Conservation (phyloP, 2,113 vertebrate genomes). For the Pedionomus torquatus region DNA sequence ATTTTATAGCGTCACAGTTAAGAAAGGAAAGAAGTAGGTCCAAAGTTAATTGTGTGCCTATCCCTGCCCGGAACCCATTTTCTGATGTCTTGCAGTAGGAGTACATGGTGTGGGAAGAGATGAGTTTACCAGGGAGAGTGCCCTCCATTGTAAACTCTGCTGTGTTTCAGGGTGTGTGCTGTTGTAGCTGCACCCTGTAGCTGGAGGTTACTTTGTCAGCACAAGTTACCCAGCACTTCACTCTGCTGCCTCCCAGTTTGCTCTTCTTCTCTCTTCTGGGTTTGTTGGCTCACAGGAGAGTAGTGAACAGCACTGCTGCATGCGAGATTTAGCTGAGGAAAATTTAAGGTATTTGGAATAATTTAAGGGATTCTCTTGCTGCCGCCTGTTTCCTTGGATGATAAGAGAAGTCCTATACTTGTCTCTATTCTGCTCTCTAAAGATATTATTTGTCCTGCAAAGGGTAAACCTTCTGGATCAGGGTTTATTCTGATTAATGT, state of each 20-base stretch:
- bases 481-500: background rate
- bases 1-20: background rate
- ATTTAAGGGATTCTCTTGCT: background rate
- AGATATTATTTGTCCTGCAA: background rate
- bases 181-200: background rate
- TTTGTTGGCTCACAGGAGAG: background rate
- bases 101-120: accelerated
- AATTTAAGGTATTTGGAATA: background rate
- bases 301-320: background rate
- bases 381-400: background rate
- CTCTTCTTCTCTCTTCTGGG: background rate
- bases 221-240: accelerated
- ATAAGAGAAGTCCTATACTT: background rate
- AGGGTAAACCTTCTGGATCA: background rate
- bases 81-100: background rate
- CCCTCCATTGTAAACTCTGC: accelerated
- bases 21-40: background rate
- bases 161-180: background rate
- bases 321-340: background rate
- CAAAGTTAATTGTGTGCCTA: background rate
- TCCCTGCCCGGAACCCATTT: background rate
- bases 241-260: background rate
- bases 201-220: background rate
- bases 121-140: accelerated
- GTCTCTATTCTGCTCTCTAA: background rate